Evolutionary conservation across 2,888 invertebrate species (phyloP), one percentile per base, ranked within the genome.

Genomic region (Stratiomys singularior): DNA sequence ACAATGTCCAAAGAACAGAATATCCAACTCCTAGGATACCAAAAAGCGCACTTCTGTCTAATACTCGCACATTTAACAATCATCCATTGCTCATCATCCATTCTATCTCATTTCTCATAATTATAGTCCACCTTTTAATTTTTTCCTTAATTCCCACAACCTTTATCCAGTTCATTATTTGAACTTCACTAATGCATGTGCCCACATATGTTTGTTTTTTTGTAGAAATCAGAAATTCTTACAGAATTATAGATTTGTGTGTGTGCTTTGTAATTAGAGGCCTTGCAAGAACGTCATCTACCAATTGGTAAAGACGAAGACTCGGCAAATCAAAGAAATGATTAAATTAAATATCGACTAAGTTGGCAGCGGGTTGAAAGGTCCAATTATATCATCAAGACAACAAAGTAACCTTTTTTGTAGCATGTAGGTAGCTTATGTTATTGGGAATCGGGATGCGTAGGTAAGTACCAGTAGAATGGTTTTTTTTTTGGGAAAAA

Each of bases 381-480:
- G 52, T 52, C 52, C 52, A 52, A 52, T 52, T 52, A 52, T 52
- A 52, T 52, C 52, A 52, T 52, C 52, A 52, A 52, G 15, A n/a
- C 15, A 37, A 37, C 37, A 37, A 37, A 37, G 9, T 37, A 37
- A 37, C 37, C 9, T 37, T 3, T 37, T 37, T 37, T 37, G 37
- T 5, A 37, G 37, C 5, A 5, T 37, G 9, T 9, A 5, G 37
- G 37, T 37, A 37, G 37, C 37, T 37, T 37, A 3, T 5, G 37
- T 5, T 37, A 37, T 9, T 37, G 3, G 37, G 37, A 37, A 37
- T 37, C 9, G 37, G 9, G 37, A 37, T 37, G 9, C 9, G 37
- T 37, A 37, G 9, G 37, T 37, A 37, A 37, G 37, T 9, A 37
- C 9, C 37, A 5, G 37, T 37, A 37, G 37, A 37, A 9, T 37